Base-by-base conservation (phyloP, 2,113 vertebrate genomes). In the Rhinopomastus cyanomelas region DNA sequence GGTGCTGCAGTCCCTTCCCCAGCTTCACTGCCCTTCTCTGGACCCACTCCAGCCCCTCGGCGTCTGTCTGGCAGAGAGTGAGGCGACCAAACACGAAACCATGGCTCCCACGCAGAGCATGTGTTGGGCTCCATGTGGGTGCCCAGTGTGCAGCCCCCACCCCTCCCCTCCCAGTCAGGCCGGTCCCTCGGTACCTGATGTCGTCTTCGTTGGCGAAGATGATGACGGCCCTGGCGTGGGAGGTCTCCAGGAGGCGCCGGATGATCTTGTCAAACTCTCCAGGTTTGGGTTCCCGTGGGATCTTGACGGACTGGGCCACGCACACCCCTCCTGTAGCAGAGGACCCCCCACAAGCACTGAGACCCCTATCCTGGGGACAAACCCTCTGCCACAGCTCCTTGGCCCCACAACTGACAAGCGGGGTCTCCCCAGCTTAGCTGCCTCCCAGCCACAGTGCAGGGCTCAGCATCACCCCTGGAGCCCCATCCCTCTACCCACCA, bases 171-270 rank as follows among this genome's bases (percentile, higher is more conserved):
- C 25, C 44, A 13, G n/a, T 37, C 89, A 30, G 65, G 55, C 51
- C 5, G 0, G 26, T 23, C 55, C 57, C 82, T 68, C 94, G 97
- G 80, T 92, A 99, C 99, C 98, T 98, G 97, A 99, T 99, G 27
- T 99, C 99, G 3, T 99, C 99, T 90, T 99, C 99, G 1, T 98
- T 99, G 87, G 99, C 98, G 4, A 99, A 99, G 96, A 99, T 98
- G 95, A 99, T 98, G 93, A 99, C 97, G 0, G 97, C 98, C 48
- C 98, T 95, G 32, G 99, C 99, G 0, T 99, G 98, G 1, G 98
- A 98, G 82, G 98, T 99, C 94, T 99, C 99, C 94, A 98, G 97
- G 48, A 99, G 98, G 57, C 98, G 95, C 9, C 97, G 98, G 84
- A 99, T 98, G 93, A 99, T 98, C 97, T 99, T 99, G 97, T 99